phyloP scores from a whole-genome alignment of 2,888 invertebrate species.

The Sabatieria punctata region DNA sequence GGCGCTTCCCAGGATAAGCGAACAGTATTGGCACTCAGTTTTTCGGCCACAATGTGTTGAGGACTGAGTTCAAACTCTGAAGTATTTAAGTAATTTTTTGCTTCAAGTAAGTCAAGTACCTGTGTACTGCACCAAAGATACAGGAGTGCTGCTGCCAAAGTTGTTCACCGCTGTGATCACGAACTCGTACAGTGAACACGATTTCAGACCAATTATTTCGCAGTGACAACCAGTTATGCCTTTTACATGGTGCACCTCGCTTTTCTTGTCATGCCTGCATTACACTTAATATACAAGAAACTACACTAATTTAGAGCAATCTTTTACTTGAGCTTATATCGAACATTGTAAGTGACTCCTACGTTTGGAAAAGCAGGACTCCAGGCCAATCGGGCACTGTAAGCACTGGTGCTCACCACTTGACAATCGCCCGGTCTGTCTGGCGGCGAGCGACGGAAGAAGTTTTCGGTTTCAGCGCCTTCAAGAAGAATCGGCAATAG shows the following conservation, averaged over 20 bases:
- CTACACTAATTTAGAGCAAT: background rate
- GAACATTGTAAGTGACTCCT: constrained; percentile 19
- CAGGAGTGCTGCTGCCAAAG: constrained; percentile 26
- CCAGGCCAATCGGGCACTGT: constrained; percentile 27
- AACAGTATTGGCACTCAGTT: constrained; percentile 23
- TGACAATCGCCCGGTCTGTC: constrained; percentile 28
- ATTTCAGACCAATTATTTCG: constrained; percentile 27
- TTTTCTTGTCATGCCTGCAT: constrained; percentile 18
- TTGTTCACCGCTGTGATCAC: constrained; percentile 25
- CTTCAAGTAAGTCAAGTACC: constrained; percentile 12
- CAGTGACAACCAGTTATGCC: constrained; percentile 19
- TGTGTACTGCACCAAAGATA: constrained; percentile 26
- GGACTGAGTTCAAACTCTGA: constrained; percentile 27
- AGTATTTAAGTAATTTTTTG: background rate
- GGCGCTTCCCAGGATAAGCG: constrained; percentile 28
- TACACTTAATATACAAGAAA: background rate
- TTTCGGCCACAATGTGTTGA: constrained; percentile 25
- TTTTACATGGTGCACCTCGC: constrained; percentile 17
- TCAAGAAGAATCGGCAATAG: too few relatives aligned
- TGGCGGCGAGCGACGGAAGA: constrained; percentile 28
- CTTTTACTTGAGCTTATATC: constrained; percentile 23
- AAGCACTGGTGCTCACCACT: constrained; percentile 27
- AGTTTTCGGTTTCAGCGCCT: too few relatives aligned
- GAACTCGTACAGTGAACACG: constrained; percentile 28
- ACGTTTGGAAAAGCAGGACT: constrained; percentile 23